Percentiles rank a stretch among this genome's conserved stretches.
Conservation (phyloP, 2,113 vertebrate species). For the Orycteropus afer region DNA sequence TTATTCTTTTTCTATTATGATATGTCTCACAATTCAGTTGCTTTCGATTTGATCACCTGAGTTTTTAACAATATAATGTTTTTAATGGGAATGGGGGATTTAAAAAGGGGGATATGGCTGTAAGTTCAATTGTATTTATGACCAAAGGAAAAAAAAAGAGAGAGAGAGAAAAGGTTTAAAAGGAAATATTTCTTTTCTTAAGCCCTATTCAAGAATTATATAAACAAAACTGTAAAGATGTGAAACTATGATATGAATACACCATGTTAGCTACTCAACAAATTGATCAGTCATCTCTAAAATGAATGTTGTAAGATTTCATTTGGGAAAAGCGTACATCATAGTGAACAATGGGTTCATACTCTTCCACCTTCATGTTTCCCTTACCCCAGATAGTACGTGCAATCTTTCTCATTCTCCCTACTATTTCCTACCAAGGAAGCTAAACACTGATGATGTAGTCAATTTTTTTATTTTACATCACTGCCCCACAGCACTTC, state of each 20-base stretch:
- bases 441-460: neutral
- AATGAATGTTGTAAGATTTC: neutral
- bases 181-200: slow-evolving; percentile 2
- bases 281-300: neutral
- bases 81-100: neutral
- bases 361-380: neutral
- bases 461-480: neutral
- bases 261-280: neutral
- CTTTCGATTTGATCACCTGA: neutral
- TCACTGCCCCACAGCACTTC: neutral
- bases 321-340: neutral
- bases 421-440: neutral
- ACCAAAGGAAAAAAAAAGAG: too few relatives aligned
- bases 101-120: neutral
- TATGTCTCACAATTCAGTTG: neutral
- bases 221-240: slow-evolving; percentile 12
- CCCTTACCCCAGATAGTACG: neutral
- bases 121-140: neutral
- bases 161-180: neutral
- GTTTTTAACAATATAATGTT: slow-evolving; percentile 18
- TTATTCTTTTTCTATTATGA: neutral
- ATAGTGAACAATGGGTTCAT: neutral
- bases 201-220: neutral
- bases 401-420: neutral
- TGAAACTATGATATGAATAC: slow-evolving; percentile 65